A percentile compares a stretch with the other conserved stretches of the same genome.
phyloP scores from a whole-genome alignment of 1,140 invertebrate genomes.

The Pogonomyrmex barbatus region DNA sequence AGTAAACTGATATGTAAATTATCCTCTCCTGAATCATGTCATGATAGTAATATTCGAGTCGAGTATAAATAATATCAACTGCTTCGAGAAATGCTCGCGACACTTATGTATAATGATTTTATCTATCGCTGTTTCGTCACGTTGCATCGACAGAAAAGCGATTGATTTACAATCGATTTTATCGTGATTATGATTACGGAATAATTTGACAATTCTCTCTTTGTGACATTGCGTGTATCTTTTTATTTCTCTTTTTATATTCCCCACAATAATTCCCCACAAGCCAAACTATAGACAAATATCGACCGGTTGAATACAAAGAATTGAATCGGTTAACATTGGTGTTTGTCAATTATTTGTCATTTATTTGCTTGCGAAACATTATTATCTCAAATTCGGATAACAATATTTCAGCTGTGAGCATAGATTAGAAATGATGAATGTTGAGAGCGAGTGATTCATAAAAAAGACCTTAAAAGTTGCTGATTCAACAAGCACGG shows the following conservation, averaged over 20 bases:
- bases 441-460: slow-evolving; percentile 73
- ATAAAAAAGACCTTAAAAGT: slow-evolving; percentile 65
- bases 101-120: slow-evolving; percentile 14
- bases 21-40: neutral
- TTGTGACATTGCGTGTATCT: neutral
- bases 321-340: neutral
- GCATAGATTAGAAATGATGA: slow-evolving; percentile 33
- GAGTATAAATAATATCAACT: slow-evolving; percentile 33
- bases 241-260: too few relatives aligned
- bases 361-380: neutral
- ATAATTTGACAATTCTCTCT: neutral
- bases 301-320: neutral
- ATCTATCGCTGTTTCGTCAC: slow-evolving; percentile 27
- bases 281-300: too few relatives aligned
- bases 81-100: neutral
- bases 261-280: too few relatives aligned
- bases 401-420: neutral
- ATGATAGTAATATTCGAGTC: slow-evolving; percentile 29
- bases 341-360: neutral
- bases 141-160: slow-evolving; percentile 1
- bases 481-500: slow-evolving; percentile 79
- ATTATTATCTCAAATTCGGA: neutral
- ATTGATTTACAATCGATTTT: neutral
- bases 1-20: neutral
- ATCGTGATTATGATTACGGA: neutral